A percentile compares a stretch with the other conserved stretches of the same genome.
Evolutionary conservation across 2,113 vertebrate species (phyloP).

Genomic region (Microtus ochrogaster): DNA sequence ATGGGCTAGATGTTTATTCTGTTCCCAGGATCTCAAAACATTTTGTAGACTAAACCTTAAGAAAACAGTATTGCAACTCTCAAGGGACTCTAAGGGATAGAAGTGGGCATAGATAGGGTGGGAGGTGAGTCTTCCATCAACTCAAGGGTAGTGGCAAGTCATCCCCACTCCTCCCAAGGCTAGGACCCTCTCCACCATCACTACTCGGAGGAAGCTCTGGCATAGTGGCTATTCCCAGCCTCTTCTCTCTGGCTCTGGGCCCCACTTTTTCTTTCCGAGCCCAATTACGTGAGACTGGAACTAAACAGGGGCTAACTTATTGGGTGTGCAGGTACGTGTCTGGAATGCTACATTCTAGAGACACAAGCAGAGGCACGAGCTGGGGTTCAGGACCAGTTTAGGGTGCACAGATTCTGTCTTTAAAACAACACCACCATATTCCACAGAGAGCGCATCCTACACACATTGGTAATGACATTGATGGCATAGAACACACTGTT

Average conservation of each 20-base stretch:
- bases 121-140: neutral
- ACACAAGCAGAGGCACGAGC: neutral
- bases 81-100: neutral
- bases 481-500: neutral
- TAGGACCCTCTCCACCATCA: neutral
- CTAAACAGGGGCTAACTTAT: neutral
- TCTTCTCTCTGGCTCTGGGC: neutral
- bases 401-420: neutral
- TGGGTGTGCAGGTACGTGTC: neutral
- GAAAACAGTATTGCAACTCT: neutral
- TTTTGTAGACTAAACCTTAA: neutral
- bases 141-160: accelerated
- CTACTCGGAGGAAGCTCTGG: neutral
- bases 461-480: neutral
- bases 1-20: neutral
- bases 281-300: neutral
- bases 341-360: neutral
- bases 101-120: too few species aligned
- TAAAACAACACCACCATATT: neutral
- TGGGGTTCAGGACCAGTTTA: too few species aligned
- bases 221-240: accelerated
- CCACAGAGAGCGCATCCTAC: neutral
- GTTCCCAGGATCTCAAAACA: neutral
- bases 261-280: neutral
- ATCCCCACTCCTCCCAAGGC: neutral